These are phyloP conservation scores for Rhinoderma darwinii DNA, from an alignment of 2,113 vertebrate genomes.

Conservation along the genomic window DNA sequence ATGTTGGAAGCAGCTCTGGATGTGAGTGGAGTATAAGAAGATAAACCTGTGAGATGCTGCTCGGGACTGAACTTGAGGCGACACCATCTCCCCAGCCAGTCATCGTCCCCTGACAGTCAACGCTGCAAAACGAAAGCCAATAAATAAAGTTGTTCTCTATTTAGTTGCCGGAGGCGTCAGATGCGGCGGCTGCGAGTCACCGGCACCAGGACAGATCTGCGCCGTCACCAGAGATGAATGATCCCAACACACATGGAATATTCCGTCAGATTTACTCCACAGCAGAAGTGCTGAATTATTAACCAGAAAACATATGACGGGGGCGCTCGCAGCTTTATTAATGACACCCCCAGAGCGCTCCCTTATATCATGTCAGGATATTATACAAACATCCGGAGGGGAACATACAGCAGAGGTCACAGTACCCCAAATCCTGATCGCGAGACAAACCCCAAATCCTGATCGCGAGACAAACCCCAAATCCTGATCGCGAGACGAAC, in stretches of 20 bases:
- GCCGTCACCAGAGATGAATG: slow-evolving; percentile 19
- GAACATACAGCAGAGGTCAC: not conserved
- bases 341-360: not conserved
- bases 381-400: not conserved
- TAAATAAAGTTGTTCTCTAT: not conserved
- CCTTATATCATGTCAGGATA: not conserved
- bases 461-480: no score
- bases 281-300: slow-evolving; percentile 17
- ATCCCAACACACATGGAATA: slow-evolving; percentile 10
- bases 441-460: no score
- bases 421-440: no score
- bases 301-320: not conserved
- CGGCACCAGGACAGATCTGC: not conserved
- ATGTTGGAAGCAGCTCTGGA: not conserved
- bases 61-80: not conserved
- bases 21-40: not conserved
- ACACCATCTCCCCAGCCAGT: not conserved
- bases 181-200: slow-evolving; percentile 5
- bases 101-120: not conserved
- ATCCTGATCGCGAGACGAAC: no score
- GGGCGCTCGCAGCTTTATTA: not conserved
- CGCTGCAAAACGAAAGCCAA: not conserved
- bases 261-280: not conserved
- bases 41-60: not conserved
- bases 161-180: not conserved